phyloP scores from a whole-genome alignment of 2,113 vertebrate genomes.

The Paraplagusia blochii region DNA sequence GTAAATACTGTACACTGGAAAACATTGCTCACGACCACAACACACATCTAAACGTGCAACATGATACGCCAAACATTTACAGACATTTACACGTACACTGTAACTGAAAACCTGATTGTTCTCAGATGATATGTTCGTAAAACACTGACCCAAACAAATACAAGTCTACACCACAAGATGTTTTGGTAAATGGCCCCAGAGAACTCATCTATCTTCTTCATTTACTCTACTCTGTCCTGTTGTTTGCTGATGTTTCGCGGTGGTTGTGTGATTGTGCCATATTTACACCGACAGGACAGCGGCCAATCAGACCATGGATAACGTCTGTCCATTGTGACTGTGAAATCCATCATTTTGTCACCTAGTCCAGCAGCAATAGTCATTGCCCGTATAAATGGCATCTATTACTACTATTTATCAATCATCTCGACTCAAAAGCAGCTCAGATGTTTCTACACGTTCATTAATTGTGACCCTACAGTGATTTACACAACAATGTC shows the following conservation, averaged over 20 bases:
- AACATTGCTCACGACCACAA: slow-evolving; percentile 4
- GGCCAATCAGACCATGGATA: no score
- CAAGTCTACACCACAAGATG: slow-evolving; percentile 29
- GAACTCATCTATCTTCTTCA: not conserved
- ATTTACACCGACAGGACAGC: no score
- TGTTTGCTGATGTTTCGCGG: slow-evolving; percentile 22
- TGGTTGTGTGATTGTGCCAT: not conserved
- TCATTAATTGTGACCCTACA: no score
- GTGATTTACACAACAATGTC: no score
- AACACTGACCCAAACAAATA: slow-evolving; percentile 5
- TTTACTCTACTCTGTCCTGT: slow-evolving; percentile 5
- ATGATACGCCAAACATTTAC: slow-evolving; percentile 8
- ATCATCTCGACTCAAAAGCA: no score
- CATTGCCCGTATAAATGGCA: no score
- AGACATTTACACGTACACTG: slow-evolving; percentile 13
- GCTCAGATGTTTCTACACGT: no score
- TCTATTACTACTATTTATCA: no score
- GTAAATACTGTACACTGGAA: not conserved
- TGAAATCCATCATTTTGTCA: no score
- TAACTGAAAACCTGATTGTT: slow-evolving; percentile 11
- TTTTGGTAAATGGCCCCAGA: slow-evolving; percentile 16
- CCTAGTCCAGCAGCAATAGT: no score
- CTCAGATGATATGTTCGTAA: slow-evolving; percentile 18
- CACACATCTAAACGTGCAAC: not conserved
- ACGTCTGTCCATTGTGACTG: no score